Percentiles rank a stretch among this genome's conserved stretches.
Conservation (phyloP, 2,113 vertebrate genomes). For the Poecile atricapillus region DNA sequence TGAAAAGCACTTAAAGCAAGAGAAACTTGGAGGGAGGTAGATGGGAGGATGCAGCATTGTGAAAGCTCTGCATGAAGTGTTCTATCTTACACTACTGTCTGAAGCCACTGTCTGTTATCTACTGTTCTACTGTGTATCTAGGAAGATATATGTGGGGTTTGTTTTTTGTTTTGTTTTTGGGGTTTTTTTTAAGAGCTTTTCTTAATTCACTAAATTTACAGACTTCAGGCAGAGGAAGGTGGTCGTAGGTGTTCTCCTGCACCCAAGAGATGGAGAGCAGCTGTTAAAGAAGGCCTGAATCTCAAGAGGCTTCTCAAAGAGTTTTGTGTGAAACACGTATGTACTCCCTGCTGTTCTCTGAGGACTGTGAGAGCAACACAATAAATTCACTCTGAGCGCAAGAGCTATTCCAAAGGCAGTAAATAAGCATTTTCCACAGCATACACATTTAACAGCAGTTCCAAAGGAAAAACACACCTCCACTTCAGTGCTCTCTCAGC, state of each 20-base stretch:
- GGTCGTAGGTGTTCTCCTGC: neutral
- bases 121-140: neutral
- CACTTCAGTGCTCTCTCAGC: neutral
- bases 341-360: neutral
- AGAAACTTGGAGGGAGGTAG: neutral
- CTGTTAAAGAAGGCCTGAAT: neutral
- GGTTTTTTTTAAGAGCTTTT: neutral
- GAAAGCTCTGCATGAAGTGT: neutral
- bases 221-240: neutral
- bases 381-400: neutral
- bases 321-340: neutral
- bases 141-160: neutral
- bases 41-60: neutral
- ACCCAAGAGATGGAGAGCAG: neutral
- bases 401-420: neutral
- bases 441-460: neutral
- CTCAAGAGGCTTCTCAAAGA: neutral
- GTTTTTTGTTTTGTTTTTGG: too few species aligned
- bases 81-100: neutral
- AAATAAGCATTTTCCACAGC: neutral
- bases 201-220: neutral
- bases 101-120: neutral
- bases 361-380: neutral
- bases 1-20: neutral
- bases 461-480: conserved; percentile 3